Evolutionary conservation across 2,797 vertebrate species (phyloP).

Genomic region (Menidia menidia): DNA sequence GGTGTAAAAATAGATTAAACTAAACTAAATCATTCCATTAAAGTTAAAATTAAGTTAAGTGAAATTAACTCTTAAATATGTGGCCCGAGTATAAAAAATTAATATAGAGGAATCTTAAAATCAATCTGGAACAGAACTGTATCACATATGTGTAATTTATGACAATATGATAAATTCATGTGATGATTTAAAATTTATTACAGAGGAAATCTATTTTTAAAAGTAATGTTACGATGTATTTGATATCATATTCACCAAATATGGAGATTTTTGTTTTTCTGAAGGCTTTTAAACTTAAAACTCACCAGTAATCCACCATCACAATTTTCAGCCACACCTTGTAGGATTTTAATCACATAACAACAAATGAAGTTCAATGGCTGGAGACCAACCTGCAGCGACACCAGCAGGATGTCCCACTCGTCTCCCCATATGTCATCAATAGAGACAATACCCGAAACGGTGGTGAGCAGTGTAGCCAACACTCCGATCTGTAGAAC

Average conservation of each 20-base stretch:
- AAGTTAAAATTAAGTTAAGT: no score
- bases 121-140: neutral
- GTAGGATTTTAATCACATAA: neutral
- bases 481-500: constrained; percentile 87
- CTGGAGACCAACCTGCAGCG: constrained; percentile 86
- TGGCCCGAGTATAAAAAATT: no score
- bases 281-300: no score
- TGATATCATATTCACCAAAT: neutral
- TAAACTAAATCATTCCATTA: no score
- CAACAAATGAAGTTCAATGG: neutral
- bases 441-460: constrained; percentile 89
- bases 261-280: neutral
- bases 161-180: neutral
- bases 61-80: no score
- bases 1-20: no score
- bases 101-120: constrained; percentile 1
- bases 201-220: neutral
- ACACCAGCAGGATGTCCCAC: constrained; percentile 92
- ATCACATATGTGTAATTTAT: neutral
- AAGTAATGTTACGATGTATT: no score
- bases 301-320: no score
- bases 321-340: neutral
- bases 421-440: constrained; percentile 92
- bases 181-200: neutral
- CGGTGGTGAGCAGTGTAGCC: constrained; percentile 84